Conservation (phyloP, 2,113 vertebrate species). For the Piaya cayana region DNA sequence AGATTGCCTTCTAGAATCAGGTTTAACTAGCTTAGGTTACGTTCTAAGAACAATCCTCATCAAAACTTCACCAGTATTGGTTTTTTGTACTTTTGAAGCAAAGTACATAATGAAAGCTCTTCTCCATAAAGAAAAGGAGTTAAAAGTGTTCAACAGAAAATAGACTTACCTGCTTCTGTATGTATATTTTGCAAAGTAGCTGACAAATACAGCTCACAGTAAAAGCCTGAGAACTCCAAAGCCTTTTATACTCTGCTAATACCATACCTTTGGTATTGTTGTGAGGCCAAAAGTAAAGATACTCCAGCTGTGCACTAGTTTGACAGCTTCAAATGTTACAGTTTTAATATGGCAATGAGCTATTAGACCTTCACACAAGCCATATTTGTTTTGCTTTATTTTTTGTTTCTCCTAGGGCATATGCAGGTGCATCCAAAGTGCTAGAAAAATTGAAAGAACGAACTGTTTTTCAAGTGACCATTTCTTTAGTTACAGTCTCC, state of each 20-base stretch:
- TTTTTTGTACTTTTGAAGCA: neutral
- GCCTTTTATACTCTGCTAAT: neutral
- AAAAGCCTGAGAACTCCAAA: neutral
- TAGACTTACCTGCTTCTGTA: neutral
- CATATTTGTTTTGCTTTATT: neutral
- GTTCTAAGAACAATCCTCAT: neutral
- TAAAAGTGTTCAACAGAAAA: neutral
- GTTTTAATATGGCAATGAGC: neutral
- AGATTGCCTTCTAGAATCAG: neutral
- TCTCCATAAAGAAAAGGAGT: neutral
- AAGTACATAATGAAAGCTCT: neutral
- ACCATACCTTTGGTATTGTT: neutral
- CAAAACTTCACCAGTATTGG: neutral
- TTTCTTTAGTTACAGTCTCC: neutral
- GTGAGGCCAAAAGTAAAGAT: neutral
- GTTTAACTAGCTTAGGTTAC: neutral
- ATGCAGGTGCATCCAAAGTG: neutral
- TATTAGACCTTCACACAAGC: neutral
- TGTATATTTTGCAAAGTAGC: neutral
- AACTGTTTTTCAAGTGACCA: neutral
- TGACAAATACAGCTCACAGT: neutral
- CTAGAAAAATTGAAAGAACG: neutral
- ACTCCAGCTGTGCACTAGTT: neutral
- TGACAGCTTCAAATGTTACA: neutral
- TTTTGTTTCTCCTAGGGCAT: neutral